Conservation (phyloP, 2,888 invertebrate genomes). For the Himalopsyche tibetana region DNA sequence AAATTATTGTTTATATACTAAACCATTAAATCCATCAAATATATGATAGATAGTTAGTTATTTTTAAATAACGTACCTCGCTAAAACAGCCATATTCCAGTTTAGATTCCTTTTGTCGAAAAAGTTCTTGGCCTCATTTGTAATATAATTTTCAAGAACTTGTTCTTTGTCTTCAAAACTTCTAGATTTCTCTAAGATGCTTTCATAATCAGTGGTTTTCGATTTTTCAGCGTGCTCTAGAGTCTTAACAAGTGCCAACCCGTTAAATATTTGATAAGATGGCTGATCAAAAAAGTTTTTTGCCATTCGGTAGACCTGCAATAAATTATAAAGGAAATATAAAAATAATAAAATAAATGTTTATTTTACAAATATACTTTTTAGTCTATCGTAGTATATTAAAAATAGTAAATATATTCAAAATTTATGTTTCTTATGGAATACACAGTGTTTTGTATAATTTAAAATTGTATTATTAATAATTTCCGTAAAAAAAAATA, state of each 20-base stretch:
- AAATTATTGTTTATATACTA: too few relatives aligned
- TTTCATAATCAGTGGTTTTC: constrained; percentile 69
- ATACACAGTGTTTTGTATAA: too few relatives aligned
- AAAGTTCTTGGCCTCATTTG: constrained; percentile 76
- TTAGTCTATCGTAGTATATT: too few relatives aligned
- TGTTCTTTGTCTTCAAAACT: constrained; percentile 76
- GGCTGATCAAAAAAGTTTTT: constrained; percentile 79
- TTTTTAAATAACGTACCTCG: constrained; percentile 66
- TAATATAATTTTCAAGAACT: constrained; percentile 78
- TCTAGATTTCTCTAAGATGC: constrained; percentile 74
- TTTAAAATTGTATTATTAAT: too few relatives aligned
- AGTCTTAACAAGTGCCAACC: constrained; percentile 73
- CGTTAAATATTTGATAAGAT: constrained; percentile 76
- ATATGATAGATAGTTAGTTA: too few relatives aligned
- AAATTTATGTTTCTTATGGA: too few relatives aligned
- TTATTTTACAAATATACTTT: too few relatives aligned
- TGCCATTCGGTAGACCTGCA: constrained; percentile 77
- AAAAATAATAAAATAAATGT: too few relatives aligned
- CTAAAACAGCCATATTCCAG: constrained; percentile 74
- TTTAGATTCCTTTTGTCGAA: constrained; percentile 77
- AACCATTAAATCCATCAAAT: too few relatives aligned
- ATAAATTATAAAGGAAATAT: constrained; percentile 9
- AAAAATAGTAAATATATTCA: too few relatives aligned
- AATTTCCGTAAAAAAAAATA: too few relatives aligned
- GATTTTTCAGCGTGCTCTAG: constrained; percentile 71